Conservation (phyloP, 2,113 vertebrate species). For the Entelurus aequoreus region DNA sequence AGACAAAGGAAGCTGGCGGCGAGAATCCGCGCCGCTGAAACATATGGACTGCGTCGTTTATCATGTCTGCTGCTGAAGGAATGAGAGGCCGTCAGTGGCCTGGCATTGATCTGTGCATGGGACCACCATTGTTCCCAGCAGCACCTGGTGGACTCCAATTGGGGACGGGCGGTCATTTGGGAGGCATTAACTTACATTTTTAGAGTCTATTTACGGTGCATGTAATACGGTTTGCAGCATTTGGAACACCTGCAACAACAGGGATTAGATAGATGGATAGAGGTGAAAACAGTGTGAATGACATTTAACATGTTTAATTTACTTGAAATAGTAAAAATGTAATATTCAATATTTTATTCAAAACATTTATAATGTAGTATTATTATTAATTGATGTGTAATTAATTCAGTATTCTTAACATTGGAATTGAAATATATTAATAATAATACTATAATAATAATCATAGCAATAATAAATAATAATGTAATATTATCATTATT, state of each 20-base stretch:
- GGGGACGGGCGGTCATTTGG: conserved; percentile 5
- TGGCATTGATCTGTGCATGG: conserved; percentile 65
- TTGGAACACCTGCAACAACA: background rate
- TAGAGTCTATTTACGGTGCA: background rate
- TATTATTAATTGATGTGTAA: too few relatives aligned
- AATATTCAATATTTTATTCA: too few relatives aligned
- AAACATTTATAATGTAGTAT: too few relatives aligned
- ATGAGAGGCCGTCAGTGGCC: conserved; percentile 67
- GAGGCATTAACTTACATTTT: conserved; percentile 22
- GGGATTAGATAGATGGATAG: too few relatives aligned
- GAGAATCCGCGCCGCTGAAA: conserved; percentile 55
- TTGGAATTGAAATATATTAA: too few relatives aligned
- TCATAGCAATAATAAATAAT: too few relatives aligned
- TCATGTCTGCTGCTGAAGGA: conserved; percentile 67
- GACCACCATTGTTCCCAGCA: conserved; percentile 62
- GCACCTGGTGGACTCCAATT: conserved; percentile 64
- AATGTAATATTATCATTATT: too few relatives aligned
- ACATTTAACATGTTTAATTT: too few relatives aligned
- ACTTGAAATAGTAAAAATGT: too few relatives aligned
- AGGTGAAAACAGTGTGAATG: too few relatives aligned
- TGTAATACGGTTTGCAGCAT: background rate
- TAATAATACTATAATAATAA: too few relatives aligned
- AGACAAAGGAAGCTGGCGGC: conserved; percentile 64
- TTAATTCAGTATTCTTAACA: too few relatives aligned
- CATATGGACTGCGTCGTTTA: conserved; percentile 69